Percentiles rank a stretch among this genome's conserved stretches.
Conservation (phyloP, 2,888 invertebrate genomes). For the Omphaloscelis lunosa region DNA sequence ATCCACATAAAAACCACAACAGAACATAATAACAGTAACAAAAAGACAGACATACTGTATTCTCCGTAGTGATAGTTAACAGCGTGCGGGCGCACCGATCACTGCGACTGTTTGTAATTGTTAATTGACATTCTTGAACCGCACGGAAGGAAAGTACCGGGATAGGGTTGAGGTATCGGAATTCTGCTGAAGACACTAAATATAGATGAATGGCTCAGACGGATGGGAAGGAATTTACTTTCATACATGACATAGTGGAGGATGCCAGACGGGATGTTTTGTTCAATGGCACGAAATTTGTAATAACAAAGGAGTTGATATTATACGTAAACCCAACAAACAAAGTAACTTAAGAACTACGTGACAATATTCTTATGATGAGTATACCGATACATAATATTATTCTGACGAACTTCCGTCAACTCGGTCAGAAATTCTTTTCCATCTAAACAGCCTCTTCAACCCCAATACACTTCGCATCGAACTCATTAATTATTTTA, state of each 20-base stretch:
- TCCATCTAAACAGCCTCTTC: neutral
- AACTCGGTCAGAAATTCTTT: neutral
- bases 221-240: slow-evolving; percentile 40
- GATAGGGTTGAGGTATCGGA: slow-evolving; percentile 61
- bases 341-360: slow-evolving; percentile 1
- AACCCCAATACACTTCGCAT: neutral
- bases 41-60: slow-evolving; percentile 62
- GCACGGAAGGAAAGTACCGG: slow-evolving; percentile 76
- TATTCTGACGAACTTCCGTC: neutral
- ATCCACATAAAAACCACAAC: slow-evolving; percentile 36
- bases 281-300: slow-evolving; percentile 12
- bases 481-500: neutral
- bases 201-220: slow-evolving; percentile 32
- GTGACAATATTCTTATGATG: neutral
- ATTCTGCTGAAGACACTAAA: slow-evolving; percentile 66
- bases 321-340: slow-evolving; percentile 1
- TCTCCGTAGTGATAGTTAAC: slow-evolving; percentile 47
- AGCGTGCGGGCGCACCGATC: slow-evolving; percentile 71
- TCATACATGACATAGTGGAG: slow-evolving; percentile 13
- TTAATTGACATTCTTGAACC: slow-evolving; percentile 77
- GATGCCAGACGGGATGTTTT: slow-evolving; percentile 4
- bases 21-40: slow-evolving; percentile 53
- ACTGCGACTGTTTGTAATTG: slow-evolving; percentile 75
- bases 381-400: neutral
- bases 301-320: slow-evolving; percentile 9